Conservation (phyloP, 2,888 invertebrate genomes). For the Graphium colonna region DNA sequence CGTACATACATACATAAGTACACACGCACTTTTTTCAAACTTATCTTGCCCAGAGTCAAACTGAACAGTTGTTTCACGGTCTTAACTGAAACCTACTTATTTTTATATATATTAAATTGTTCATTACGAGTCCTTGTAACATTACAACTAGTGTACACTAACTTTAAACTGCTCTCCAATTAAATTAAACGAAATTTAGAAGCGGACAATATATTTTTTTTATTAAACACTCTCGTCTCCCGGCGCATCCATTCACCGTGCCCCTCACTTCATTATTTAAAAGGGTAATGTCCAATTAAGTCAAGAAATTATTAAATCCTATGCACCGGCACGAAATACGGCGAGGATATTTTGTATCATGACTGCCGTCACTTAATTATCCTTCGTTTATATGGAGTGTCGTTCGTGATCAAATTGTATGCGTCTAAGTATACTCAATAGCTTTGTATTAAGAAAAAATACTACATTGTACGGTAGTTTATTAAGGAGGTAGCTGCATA, state of each 20-base stretch:
- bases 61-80: no score
- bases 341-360: neutral
- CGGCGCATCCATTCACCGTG: conserved; percentile 14
- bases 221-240: conserved; percentile 11
- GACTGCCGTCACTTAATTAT: conserved; percentile 13
- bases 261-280: conserved; percentile 31
- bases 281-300: conserved; percentile 37
- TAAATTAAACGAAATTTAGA: conserved; percentile 6
- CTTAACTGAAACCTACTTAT: no score
- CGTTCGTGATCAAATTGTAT: conserved; percentile 5
- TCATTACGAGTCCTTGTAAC: no score
- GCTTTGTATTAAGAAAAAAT: neutral
- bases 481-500: no score
- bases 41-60: no score
- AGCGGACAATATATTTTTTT: conserved; percentile 1
- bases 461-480: no score
- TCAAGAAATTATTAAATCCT: conserved; percentile 30
- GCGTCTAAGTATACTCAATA: neutral
- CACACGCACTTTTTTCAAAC: no score
- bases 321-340: conserved; percentile 32
- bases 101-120: no score
- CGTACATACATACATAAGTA: no score
- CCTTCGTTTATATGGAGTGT: conserved; percentile 9
- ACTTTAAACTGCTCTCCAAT: conserved; percentile 3
- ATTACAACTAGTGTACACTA: no score